Base-by-base conservation (phyloP, 2,113 vertebrate species). In the Monopterus albus region DNA sequence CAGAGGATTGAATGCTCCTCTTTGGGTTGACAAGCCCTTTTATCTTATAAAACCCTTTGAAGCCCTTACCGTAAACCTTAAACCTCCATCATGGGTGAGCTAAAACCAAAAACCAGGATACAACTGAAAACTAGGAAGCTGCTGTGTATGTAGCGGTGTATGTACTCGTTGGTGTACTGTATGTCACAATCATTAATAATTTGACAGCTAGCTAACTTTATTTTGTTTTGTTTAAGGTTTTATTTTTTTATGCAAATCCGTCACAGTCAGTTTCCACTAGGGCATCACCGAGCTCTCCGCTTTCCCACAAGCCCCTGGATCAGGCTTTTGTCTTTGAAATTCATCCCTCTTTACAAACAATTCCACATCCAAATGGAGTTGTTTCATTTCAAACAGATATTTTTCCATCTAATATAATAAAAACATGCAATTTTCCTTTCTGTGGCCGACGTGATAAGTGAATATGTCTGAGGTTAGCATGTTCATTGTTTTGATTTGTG, bases 271-370 rank as follows among this genome's bases (percentile, higher is more conserved):
- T 66, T 31, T 42, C 8, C 5, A 1, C 13, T 21, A 6, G n/a
- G 1, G 6, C 9, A 12, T 15, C 3, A 3, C 47, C 33, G 49
- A 42, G 9, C 38, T 29, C 13, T 11, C 36, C 4, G 18, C 26
- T 49, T 49, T 25, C 60, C 45, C 60, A 3, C 60, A 50, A 26
- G 49, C 45, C 18, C 45, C 21, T 18, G 28, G 49, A 55, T 20
- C 21, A 1, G 1, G 12, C 36, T 6, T 65, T 33, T n/a, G 49
- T 33, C 63, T 9, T 46, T 45, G 51, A 56, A 55, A 56, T 18
- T 26, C 64, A 11, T 10, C 39, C 3, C 29, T 11, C 12, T 23
- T 18, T 1, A 31, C 63, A 45, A n/a, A 42, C 35, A 21, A 2
- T 6, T 31, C 36, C 25, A 0, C 0, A 21, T 67, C 42, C 17